Percentiles rank a stretch among this genome's conserved stretches.
These are phyloP conservation scores for Formicarius rufipectus DNA, from an alignment of 2,113 vertebrate genomes.

Conservation along the genomic window DNA sequence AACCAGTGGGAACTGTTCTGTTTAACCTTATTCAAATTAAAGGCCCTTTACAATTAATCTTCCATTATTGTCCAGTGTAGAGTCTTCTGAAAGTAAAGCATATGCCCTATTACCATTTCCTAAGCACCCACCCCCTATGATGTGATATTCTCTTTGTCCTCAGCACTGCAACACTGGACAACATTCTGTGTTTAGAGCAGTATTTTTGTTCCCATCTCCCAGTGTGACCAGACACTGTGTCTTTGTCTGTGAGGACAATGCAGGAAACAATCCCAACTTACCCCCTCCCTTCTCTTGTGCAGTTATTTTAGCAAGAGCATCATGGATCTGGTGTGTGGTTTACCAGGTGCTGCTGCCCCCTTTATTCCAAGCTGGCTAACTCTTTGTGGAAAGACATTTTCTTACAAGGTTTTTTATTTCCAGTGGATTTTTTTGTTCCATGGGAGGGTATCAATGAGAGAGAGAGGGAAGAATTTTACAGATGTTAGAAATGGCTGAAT, in stretches of 20 bases:
- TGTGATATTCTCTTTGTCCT: not conserved
- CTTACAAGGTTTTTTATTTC: not conserved
- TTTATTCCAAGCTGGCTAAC: not conserved
- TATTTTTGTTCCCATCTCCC: not conserved
- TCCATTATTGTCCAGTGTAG: not conserved
- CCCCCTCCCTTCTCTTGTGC: not conserved
- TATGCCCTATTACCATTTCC: not conserved
- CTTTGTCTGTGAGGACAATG: slow-evolving; percentile 27
- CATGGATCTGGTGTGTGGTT: not conserved
- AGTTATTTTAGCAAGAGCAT: not conserved
- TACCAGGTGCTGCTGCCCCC: not conserved
- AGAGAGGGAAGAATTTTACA: not conserved
- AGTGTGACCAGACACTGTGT: not conserved
- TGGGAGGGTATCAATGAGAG: not conserved
- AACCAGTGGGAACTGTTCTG: not conserved
- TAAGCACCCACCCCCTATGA: not conserved
- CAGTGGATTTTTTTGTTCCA: not conserved
- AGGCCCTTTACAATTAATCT: not conserved
- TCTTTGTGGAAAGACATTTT: not conserved
- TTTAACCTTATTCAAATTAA: not conserved
- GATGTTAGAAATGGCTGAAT: not conserved
- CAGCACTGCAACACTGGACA: not conserved
- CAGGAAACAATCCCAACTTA: not conserved
- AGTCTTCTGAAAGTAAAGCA: not conserved
- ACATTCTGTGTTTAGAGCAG: not conserved